Conservation (phyloP, 2,888 invertebrate genomes). For the Acrobeloides nanus region DNA sequence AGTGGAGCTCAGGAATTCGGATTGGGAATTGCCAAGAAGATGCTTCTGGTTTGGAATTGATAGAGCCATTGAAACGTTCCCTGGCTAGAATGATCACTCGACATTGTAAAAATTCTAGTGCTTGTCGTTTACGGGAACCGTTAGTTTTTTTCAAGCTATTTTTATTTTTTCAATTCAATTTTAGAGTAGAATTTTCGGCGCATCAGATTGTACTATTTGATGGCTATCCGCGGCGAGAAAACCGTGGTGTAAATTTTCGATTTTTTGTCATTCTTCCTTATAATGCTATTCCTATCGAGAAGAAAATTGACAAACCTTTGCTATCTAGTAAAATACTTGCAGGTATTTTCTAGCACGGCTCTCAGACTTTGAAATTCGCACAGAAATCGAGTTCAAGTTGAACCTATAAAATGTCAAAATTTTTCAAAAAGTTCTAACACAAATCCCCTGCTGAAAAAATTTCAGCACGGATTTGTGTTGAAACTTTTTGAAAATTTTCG, state of each 20-base stretch:
- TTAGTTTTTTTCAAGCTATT: conserved; percentile 20
- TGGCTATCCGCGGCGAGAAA: conserved; percentile 42
- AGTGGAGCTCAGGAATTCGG: conserved; percentile 41
- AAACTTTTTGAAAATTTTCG: too few relatives aligned
- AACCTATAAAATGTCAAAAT: too few relatives aligned
- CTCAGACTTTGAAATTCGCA: not conserved
- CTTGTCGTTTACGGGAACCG: conserved; percentile 41
- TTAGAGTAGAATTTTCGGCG: conserved; percentile 35
- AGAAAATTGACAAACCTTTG: conserved; percentile 29
- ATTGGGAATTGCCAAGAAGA: conserved; percentile 43
- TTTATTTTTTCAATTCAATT: conserved; percentile 3
- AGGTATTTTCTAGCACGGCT: conserved; percentile 29
- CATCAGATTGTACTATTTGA: conserved; percentile 44
- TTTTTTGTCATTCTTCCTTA: conserved; percentile 43
- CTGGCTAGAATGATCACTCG: conserved; percentile 41
- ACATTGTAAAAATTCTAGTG: conserved; percentile 43
- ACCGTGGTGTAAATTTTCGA: conserved; percentile 35
- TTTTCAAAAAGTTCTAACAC: too few relatives aligned
- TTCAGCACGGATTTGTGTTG: too few relatives aligned
- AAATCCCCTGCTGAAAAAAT: too few relatives aligned
- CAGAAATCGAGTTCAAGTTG: too few relatives aligned
- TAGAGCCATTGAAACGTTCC: conserved; percentile 38
- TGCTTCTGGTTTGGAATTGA: conserved; percentile 37
- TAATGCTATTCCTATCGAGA: conserved; percentile 22
- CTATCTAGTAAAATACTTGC: conserved; percentile 36